Percentiles rank a stretch among this genome's conserved stretches.
Evolutionary conservation across 2,113 vertebrate genomes (phyloP).

Genomic region (Antechinus flavipes): DNA sequence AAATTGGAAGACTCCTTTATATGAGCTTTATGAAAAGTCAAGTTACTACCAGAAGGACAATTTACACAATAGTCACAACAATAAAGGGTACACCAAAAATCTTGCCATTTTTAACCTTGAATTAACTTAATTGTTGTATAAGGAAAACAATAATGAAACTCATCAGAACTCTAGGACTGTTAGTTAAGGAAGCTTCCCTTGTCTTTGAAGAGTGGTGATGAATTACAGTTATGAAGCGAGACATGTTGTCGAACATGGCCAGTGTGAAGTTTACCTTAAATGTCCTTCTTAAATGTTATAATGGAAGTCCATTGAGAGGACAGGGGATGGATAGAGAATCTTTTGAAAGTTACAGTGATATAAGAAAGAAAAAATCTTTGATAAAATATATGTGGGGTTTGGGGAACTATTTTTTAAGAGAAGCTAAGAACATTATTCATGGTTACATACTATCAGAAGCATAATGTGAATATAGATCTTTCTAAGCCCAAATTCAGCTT

Average conservation of each 20-base stretch:
- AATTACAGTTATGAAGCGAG: neutral
- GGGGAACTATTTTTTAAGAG: neutral
- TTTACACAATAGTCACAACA: neutral
- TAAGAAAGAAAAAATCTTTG: neutral
- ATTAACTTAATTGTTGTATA: neutral
- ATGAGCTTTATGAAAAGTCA: neutral
- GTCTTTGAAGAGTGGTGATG: neutral
- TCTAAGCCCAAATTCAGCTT: neutral
- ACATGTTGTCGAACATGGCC: neutral
- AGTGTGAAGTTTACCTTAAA: neutral
- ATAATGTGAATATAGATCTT: neutral
- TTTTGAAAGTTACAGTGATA: neutral
- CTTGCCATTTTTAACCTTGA: neutral
- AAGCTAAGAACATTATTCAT: neutral
- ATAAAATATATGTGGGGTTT: neutral
- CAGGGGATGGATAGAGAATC: neutral
- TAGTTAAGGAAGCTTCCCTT: neutral
- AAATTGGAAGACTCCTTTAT: neutral
- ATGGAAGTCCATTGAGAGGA: neutral
- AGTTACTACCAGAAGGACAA: neutral
- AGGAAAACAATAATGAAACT: neutral
- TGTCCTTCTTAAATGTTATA: neutral
- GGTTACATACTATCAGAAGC: neutral
- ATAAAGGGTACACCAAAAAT: neutral
- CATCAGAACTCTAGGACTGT: neutral